phyloP scores from a whole-genome alignment of 1,140 invertebrate genomes.

The Zaprionus camerounensis region DNA sequence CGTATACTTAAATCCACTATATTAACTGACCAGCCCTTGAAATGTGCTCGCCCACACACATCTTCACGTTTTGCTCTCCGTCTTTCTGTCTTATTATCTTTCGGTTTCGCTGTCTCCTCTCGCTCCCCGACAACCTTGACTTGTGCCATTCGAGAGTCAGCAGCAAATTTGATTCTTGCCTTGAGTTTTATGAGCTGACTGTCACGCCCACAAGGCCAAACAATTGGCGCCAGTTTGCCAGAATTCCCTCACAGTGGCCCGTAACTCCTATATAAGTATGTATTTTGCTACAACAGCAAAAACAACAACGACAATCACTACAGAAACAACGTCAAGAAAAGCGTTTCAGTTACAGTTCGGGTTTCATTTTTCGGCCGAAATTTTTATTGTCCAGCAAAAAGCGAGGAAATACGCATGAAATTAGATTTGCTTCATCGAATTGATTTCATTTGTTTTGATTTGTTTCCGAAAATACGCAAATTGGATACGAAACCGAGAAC shows the following conservation, averaged over 20 bases:
- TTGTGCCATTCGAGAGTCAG: constrained; percentile 33
- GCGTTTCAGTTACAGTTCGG: constrained; percentile 39
- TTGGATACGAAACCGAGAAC: constrained; percentile 62
- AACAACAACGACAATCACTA: constrained; percentile 36
- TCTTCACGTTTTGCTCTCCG: neutral
- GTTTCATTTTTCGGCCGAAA: constrained; percentile 58
- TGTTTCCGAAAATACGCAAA: constrained; percentile 79
- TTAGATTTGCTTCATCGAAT: constrained; percentile 82
- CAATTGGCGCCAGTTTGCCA: constrained; percentile 66
- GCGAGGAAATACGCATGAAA: constrained; percentile 81
- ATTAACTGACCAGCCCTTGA: neutral
- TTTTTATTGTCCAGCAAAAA: constrained; percentile 71
- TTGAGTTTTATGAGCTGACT: constrained; percentile 46
- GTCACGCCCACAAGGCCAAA: constrained; percentile 48
- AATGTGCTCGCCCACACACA: constrained; percentile 4
- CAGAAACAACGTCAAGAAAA: constrained; percentile 54
- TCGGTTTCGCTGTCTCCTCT: neutral
- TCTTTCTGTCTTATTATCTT: neutral
- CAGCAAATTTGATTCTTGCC: constrained; percentile 36
- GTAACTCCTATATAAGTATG: constrained; percentile 53
- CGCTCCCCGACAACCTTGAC: constrained; percentile 15
- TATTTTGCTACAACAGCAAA: constrained; percentile 36
- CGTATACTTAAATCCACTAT: constrained; percentile 34
- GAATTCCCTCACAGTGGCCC: constrained; percentile 11
- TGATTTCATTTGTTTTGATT: constrained; percentile 80